Evolutionary conservation across 2,113 vertebrate species (phyloP).

Genomic region (Psilopsiagon aurifrons): DNA sequence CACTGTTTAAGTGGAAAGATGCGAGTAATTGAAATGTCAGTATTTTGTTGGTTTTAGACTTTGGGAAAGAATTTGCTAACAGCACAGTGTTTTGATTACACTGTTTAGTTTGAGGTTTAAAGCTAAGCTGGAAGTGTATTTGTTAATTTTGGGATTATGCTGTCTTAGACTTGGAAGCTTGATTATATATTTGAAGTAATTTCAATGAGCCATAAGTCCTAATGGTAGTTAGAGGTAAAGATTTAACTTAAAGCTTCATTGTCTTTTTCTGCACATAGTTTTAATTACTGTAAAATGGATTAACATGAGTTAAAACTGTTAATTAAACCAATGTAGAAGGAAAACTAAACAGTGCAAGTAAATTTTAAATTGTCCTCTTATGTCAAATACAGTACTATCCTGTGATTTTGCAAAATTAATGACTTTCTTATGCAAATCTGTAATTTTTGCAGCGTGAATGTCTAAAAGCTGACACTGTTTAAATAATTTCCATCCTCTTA

Average conservation of each 20-base stretch:
- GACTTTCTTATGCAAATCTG: neutral
- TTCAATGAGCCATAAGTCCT: neutral
- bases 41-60: neutral
- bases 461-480: neutral
- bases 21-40: neutral
- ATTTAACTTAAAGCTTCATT: neutral
- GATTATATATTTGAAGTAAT: constrained; percentile 2
- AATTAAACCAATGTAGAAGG: neutral
- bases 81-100: constrained; percentile 19
- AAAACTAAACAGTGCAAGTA: neutral
- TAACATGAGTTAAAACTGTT: neutral
- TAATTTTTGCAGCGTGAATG: neutral
- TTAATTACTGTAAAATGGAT: neutral
- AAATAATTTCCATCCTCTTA: neutral
- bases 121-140: constrained; percentile 1
- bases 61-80: constrained; percentile 28
- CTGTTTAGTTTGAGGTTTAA: constrained; percentile 47
- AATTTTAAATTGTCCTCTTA: neutral
- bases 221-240: neutral
- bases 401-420: neutral
- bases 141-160: constrained; percentile 34
- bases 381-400: neutral
- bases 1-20: neutral
- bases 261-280: neutral
- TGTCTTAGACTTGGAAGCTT: neutral